phyloP scores from a whole-genome alignment of 2,888 invertebrate genomes.

The Noctua janthe region DNA sequence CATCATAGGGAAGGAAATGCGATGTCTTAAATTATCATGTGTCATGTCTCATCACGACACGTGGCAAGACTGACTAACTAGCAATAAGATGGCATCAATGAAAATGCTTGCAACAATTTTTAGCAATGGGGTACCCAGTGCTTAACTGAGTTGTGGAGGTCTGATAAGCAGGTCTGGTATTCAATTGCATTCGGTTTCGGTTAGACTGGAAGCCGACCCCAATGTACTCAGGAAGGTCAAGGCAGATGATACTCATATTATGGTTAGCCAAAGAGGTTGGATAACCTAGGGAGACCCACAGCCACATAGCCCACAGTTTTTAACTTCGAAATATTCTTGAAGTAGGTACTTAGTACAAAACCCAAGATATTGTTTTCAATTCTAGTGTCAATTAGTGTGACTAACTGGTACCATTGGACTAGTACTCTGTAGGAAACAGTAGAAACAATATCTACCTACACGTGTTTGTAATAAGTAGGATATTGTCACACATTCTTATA shows the following conservation, averaged over 20 bases:
- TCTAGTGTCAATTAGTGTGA: conserved; percentile 8
- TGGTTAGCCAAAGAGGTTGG: neutral
- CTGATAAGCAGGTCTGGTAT: neutral
- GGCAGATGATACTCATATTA: neutral
- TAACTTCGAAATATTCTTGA: neutral
- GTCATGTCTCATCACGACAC: neutral
- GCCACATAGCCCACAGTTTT: too few species aligned
- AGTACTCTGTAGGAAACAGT: conserved; percentile 30
- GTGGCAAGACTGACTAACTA: neutral
- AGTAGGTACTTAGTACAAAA: neutral
- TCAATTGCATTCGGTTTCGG: neutral
- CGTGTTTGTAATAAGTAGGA: conserved; percentile 29
- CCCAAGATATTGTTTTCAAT: conserved; percentile 14
- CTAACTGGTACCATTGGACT: conserved; percentile 29
- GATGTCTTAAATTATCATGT: neutral
- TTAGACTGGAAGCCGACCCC: neutral
- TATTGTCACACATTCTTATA: neutral
- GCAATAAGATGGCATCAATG: neutral
- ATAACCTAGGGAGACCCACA: neutral
- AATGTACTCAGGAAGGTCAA: neutral
- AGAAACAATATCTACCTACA: conserved; percentile 22
- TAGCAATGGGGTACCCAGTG: neutral
- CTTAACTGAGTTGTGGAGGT: neutral
- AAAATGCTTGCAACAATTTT: too few species aligned
- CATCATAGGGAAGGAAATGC: neutral